Conservation (phyloP, 2,113 vertebrate species). For the Chaetops frenatus region DNA sequence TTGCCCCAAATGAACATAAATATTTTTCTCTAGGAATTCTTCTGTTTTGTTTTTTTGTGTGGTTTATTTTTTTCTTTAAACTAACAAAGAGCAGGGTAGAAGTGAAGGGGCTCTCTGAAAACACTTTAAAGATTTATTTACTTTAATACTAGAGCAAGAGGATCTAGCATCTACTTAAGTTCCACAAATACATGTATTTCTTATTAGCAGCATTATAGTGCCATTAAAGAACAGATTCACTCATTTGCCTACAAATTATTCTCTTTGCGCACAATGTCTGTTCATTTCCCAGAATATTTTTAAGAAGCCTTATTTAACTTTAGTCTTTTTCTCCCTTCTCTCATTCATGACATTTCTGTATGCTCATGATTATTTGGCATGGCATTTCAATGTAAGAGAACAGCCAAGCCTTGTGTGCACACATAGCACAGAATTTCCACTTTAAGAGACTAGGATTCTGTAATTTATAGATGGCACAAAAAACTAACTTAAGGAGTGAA, state of each 20-base stretch:
- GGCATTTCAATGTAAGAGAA: not conserved
- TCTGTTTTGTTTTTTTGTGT: not conserved
- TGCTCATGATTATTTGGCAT: not conserved
- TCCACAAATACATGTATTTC: not conserved
- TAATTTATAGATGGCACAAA: not conserved
- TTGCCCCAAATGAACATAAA: not conserved
- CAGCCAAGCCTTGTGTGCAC: not conserved
- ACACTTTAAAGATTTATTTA: not conserved
- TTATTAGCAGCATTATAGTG: not conserved
- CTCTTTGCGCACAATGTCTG: not conserved
- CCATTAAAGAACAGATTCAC: not conserved
- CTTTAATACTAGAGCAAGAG: not conserved
- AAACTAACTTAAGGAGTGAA: not conserved
- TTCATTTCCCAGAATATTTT: not conserved
- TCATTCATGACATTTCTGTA: not conserved
- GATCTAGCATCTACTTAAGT: not conserved
- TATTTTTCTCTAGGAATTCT: not conserved
- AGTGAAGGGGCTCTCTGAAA: not conserved
- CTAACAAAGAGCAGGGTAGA: not conserved
- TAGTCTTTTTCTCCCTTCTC: not conserved
- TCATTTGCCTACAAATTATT: not conserved
- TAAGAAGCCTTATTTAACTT: not conserved
- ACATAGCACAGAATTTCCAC: not conserved
- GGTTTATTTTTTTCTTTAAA: not conserved
- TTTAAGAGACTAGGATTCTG: not conserved